Percentiles rank a stretch among this genome's conserved stretches.
Evolutionary conservation across 2,888 invertebrate genomes (phyloP).

Genomic region (Eupelmus urozonus): DNA sequence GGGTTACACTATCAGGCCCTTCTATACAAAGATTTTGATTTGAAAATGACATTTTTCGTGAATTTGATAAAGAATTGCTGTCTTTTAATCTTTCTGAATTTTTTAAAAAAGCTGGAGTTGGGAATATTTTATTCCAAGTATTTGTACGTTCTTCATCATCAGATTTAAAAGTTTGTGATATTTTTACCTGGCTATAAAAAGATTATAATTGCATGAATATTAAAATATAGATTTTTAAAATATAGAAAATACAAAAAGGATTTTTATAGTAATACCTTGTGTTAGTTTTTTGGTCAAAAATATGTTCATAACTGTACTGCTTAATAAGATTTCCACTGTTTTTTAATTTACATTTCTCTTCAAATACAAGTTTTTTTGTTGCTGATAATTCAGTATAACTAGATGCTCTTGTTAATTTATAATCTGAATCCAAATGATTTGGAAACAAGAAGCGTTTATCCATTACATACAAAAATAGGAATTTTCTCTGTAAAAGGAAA

Average conservation of each 20-base stretch:
- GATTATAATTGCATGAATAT: not conserved
- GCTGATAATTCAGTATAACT: constrained; percentile 68
- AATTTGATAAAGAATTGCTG: not conserved
- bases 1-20: not conserved
- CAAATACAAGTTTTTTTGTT: constrained; percentile 61
- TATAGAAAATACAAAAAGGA: too few species aligned
- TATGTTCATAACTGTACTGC: constrained; percentile 70
- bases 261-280: constrained; percentile 66
- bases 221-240: not conserved
- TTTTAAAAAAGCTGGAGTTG: constrained; percentile 26
- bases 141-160: constrained; percentile 48
- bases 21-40: not conserved
- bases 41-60: constrained; percentile 11
- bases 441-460: constrained; percentile 67
- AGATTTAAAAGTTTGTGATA: constrained; percentile 43
- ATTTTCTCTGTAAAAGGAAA: constrained; percentile 50
- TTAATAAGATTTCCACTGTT: constrained; percentile 63
- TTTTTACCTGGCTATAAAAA: constrained; percentile 52
- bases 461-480: constrained; percentile 65
- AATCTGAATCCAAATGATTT: constrained; percentile 63
- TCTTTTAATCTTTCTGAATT: not conserved
- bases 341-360: constrained; percentile 63
- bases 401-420: constrained; percentile 64
- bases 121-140: constrained; percentile 59
- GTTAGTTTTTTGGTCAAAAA: constrained; percentile 63